Conservation (phyloP, 2,888 invertebrate genomes). For the Ryuthela nishihirai region DNA sequence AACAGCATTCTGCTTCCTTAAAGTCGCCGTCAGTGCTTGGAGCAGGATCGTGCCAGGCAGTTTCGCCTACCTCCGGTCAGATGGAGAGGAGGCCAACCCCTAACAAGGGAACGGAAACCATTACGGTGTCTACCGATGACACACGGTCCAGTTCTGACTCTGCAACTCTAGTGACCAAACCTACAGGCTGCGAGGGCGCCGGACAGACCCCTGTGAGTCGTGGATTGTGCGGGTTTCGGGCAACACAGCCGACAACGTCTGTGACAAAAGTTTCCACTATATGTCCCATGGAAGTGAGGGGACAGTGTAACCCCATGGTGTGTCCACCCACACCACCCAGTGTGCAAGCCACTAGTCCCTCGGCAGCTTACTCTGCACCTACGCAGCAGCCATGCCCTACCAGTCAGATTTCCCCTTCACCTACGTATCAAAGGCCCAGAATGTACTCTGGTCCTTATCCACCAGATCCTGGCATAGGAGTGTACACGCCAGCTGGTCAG, state of each 20-base stretch:
- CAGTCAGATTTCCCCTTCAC: constrained; percentile 8
- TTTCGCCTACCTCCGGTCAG: no score
- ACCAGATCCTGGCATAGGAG: constrained; percentile 27
- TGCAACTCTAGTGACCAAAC: constrained; percentile 9
- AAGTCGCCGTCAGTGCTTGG: constrained; percentile 19
- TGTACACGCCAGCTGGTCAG: constrained; percentile 26
- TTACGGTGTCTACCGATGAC: constrained; percentile 6
- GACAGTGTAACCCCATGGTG: background rate
- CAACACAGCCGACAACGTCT: background rate
- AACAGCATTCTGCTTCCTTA: constrained; percentile 5
- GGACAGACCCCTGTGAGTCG: constrained; percentile 13
- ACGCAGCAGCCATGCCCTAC: constrained; percentile 13
- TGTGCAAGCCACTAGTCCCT: constrained; percentile 1
- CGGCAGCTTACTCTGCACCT: constrained; percentile 8
- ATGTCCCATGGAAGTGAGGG: constrained; percentile 3
- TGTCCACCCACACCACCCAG: constrained; percentile 7
- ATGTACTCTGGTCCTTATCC: constrained; percentile 23
- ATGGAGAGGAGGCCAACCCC: constrained; percentile 27
- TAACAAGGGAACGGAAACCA: constrained; percentile 5
- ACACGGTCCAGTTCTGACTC: constrained; percentile 8
- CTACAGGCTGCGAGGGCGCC: constrained; percentile 15
- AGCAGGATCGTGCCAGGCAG: no score
- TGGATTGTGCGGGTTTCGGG: constrained; percentile 9
- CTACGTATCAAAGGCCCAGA: constrained; percentile 11
- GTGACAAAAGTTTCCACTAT: background rate